Conservation (phyloP, 2,113 vertebrate species). For the Chauna torquata region DNA sequence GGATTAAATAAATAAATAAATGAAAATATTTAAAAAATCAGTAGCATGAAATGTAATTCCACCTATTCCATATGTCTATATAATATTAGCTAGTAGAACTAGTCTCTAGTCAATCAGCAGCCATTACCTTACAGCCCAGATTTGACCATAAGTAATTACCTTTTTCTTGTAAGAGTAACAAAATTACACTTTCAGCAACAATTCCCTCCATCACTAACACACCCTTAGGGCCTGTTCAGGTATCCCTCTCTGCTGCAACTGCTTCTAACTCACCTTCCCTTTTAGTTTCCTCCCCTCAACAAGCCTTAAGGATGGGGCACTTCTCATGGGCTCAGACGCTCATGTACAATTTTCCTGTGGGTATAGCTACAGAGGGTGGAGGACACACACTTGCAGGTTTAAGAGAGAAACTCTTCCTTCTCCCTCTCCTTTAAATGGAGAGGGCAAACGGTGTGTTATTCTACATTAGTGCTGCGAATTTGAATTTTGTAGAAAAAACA, state of each 20-base stretch:
- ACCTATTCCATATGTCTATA: background rate
- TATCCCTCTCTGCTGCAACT: background rate
- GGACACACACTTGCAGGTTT: background rate
- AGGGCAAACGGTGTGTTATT: too few species aligned
- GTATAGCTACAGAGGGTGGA: background rate
- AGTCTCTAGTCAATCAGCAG: background rate
- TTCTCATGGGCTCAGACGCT: background rate
- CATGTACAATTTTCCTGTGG: accelerated
- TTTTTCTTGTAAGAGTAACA: background rate
- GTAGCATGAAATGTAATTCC: background rate
- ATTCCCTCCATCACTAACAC: background rate
- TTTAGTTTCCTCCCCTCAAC: background rate
- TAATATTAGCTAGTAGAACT: background rate
- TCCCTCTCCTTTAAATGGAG: background rate
- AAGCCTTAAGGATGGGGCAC: background rate
- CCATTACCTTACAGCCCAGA: background rate
- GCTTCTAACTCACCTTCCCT: background rate
- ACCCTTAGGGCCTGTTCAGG: background rate
- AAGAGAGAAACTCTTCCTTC: background rate
- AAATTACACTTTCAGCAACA: background rate
- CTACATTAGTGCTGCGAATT: background rate
- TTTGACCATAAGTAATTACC: background rate
- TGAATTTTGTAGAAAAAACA: background rate
- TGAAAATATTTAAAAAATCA: too few species aligned
- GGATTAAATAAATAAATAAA: background rate